A percentile compares a stretch with the other conserved stretches of the same genome.
Conservation (phyloP, 2,113 vertebrate species). For the Argyrosomus japonicus region DNA sequence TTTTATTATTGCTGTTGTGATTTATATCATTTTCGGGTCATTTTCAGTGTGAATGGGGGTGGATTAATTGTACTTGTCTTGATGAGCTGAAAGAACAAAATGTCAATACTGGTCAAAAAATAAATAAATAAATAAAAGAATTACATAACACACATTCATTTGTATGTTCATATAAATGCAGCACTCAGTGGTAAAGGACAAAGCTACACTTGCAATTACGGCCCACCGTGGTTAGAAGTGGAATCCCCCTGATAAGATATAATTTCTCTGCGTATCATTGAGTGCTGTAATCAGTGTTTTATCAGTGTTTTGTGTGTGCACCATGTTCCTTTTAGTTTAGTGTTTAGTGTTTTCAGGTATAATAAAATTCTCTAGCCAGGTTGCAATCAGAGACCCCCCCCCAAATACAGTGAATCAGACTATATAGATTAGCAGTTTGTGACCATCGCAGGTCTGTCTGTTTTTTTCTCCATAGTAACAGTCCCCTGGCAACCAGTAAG, state of each 20-base stretch:
- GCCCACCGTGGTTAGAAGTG: neutral
- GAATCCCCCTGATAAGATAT: constrained; percentile 29
- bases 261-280: neutral
- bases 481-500: constrained; percentile 76
- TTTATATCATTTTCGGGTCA: too few relatives aligned
- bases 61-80: too few relatives aligned
- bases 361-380: neutral
- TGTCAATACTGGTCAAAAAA: too few relatives aligned
- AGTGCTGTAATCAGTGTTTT: constrained; percentile 38
- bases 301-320: constrained; percentile 17
- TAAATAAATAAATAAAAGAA: neutral
- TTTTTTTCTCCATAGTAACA: constrained; percentile 73
- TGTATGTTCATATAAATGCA: neutral
- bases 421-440: constrained; percentile 7
- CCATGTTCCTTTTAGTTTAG: neutral
- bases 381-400: constrained; percentile 8
- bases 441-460: constrained; percentile 34
- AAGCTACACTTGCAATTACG: neutral
- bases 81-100: too few relatives aligned
- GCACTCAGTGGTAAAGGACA: neutral
- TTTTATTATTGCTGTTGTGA: too few relatives aligned
- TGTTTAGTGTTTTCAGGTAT: constrained; percentile 6
- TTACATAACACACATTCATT: neutral
- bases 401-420: neutral
- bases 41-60: too few relatives aligned